Evolutionary conservation across 1,140 invertebrate genomes (phyloP), one percentile per base, ranked within the genome.

Genomic region (Brachionus plicatilis): DNA sequence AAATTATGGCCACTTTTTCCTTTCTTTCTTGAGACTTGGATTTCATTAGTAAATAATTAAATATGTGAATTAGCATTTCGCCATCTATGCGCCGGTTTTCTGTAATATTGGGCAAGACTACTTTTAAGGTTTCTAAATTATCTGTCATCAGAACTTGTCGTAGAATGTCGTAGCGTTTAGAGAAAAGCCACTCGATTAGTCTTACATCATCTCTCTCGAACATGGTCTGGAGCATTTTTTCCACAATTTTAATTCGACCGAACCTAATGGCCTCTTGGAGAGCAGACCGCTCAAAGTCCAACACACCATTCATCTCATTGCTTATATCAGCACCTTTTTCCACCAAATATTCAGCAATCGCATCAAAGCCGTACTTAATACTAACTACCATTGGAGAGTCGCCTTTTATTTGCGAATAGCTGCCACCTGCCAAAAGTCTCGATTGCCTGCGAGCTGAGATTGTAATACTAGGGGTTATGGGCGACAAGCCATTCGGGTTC

Each of bases 231-330:
- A 45, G 17, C 37, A 83, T 83, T 83, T 83, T 83, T 53, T 83
- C 60, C 3, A 72, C 45, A n/a, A 72, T 43, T 53, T 68, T 66
- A 7, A 27, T 9, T 41, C 80, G 9, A 72, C 50, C 27, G n/a
- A 83, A 43, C 9, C 80, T 24, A 20, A 83, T 83, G 5, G 60
- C 80, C 12, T 83, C 80, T 83, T 83, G 80, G 5, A 83, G 33
- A 47, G 80, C 60, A 9, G 80, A 83, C 12, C 50, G 43, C 50
- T 83, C 80, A 70, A 83, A 83, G 27, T 83, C 80, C 12, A n/a
- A 27, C 9, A 43, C 17, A 8, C 17, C 33, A 27, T n/a, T 29
- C 7, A 47, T 68, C 6, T 29, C 56, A 37, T 20, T 37, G 29
- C 7, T 14, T n/a, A 83, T 83, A 72, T 83, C 80, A 45, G 27